Base-by-base conservation (phyloP, 2,888 invertebrate genomes). In the Cecidostiba fungosa region DNA sequence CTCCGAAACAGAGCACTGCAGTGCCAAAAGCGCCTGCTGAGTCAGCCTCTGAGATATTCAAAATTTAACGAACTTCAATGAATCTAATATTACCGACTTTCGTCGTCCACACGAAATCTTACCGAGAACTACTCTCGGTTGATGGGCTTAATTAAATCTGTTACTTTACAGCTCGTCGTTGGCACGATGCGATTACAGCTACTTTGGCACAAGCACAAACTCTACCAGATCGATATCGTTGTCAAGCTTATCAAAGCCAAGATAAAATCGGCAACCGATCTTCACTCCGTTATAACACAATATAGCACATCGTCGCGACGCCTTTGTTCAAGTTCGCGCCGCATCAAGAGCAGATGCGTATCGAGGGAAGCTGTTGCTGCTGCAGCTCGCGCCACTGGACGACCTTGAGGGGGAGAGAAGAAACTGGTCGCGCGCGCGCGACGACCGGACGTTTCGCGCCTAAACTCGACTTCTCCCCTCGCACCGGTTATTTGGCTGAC, bases 361-460 rank as follows among this genome's bases (percentile, higher is more conserved):
- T 74, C 74, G 62, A 8, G 23, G 82, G n/a, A 50, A 50, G 47
- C 43, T 47, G 29, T 23, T 62, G n/a, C n/a, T 1, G 36, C 70
- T 43, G 23, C n/a, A n/a, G n/a, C 77, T 79, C 85, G 78, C 19
- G 73, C 73, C 73, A 84, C 83, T 62, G 83, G 83, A 73, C 78
- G 83, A 73, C 83, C 83, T 84, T 83, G 83, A 83, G 73, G 88
- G 85, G 72, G 39, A 73, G 1, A 47, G 62, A 76, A 50, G 82
- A 82, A 82, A 82, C 82, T 82, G 82, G 82, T 82, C 74, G 62
- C 82, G 50, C 47, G 23, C 32, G 74, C 23, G 32, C 32, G 32
- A n/a, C 36, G 76, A 59, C 36, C 26, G 80, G 72, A 62, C 80
- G 29, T 29, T 39, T 72, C 59, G 80, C 59, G 54, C 39, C 80